Percentiles rank a stretch among this genome's conserved stretches.
These are phyloP conservation scores for Apostichopus parvimensis DNA, from an alignment of 35 echinoderm and acorn worm genomes.

Conservation along the genomic window DNA sequence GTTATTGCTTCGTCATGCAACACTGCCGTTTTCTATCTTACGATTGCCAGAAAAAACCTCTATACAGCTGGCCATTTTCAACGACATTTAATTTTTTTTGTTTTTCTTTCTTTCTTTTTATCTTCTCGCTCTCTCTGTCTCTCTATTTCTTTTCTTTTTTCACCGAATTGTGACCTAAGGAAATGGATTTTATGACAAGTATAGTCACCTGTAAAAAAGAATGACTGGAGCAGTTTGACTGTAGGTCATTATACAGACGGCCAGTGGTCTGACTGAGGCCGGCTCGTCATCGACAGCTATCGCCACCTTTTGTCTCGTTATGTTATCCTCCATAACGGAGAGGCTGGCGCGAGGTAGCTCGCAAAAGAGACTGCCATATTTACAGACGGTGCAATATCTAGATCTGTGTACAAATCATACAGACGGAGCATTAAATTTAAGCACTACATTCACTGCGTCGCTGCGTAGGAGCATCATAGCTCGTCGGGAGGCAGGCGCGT, in stretches of 20 bases:
- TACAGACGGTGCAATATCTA: too few species aligned
- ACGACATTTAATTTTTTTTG: neutral
- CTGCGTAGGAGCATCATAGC: too few species aligned
- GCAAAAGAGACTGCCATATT: too few species aligned
- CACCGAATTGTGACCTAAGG: neutral
- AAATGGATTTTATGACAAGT: slow-evolving; percentile 27
- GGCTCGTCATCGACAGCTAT: neutral
- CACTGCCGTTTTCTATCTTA: neutral
- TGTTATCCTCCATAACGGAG: neutral
- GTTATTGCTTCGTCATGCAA: slow-evolving; percentile 22
- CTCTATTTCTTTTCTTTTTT: neutral
- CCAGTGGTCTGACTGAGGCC: slow-evolving; percentile 44
- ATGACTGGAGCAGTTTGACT: slow-evolving; percentile 11
- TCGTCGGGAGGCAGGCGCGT: too few species aligned
- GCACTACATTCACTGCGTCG: too few species aligned
- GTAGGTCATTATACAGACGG: slow-evolving; percentile 39
- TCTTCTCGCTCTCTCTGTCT: neutral
- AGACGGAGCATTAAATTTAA: too few species aligned
- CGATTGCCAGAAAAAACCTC: too few species aligned
- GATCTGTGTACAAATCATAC: too few species aligned
- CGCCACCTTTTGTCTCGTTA: neutral
- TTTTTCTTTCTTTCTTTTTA: neutral
- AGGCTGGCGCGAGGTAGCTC: neutral
- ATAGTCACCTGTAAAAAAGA: slow-evolving; percentile 33
- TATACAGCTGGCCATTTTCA: neutral